Evolutionary conservation across 1,140 invertebrate species (phyloP), one percentile per base, ranked within the genome.

Genomic region (Phthorimaea operculella): DNA sequence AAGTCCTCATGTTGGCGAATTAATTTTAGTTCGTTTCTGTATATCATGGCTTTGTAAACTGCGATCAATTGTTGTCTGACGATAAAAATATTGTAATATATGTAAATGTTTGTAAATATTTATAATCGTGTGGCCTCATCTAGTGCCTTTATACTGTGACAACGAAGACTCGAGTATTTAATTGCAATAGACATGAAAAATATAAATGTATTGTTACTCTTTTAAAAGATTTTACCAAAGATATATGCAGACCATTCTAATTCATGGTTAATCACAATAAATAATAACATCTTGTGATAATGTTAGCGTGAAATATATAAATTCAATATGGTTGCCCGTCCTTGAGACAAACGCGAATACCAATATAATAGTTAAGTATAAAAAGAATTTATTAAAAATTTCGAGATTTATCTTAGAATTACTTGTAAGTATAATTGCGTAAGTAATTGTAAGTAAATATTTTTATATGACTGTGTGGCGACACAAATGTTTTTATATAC

Each of bases 401-500:
- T 75, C 72, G 79, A 84, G 79, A 83, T 83, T 80, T 83, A 79
- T 67, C 76, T 72, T 76, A 80, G 74, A 69, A 57, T 73, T 71
- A 72, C 63, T 52, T 79, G 48, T 80, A 78, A 78, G 72, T 79
- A 76, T 83, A 79, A 79, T 82, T 73, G 79, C 81, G 72, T 68
- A 75, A 79, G 72, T 76, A 76, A 70, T 58, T 79, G 65, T 76
- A 79, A 75, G 74, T 70, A 73, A 79, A 81, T 84, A 82, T 84
- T 84, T 84, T 82, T 84, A 83, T 84, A 83, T 79, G 53, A 57
- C 75, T 80, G 76, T 84, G 78, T 70, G 54, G 50, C 61, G 54
- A 81, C 79, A 77, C 78, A 80, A 80, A 79, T 80, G 70, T 79
- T 83, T 78, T 83, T 82, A 75, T 77, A 76, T 76, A 62, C 70